Conservation (phyloP, 2,113 vertebrate genomes). For the Panthera leo region DNA sequence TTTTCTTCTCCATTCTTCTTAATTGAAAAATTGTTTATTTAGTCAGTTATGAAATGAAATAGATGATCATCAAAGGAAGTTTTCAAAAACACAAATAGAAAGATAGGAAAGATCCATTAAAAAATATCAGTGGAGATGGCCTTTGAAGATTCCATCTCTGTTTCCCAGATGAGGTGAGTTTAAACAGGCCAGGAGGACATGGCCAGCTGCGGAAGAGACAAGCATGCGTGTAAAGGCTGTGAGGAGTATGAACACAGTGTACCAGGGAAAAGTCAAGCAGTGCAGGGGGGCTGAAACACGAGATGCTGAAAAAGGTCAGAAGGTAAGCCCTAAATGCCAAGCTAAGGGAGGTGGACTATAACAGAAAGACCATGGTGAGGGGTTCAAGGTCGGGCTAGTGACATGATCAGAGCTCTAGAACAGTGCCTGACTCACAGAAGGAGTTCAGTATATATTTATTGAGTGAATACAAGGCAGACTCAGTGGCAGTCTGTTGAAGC, state of each 20-base stretch:
- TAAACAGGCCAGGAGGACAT: not conserved
- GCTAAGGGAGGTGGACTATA: too few relatives aligned
- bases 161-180: not conserved
- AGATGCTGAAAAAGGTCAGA: not conserved
- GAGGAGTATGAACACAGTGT: not conserved
- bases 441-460: not conserved
- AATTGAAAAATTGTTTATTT: not conserved
- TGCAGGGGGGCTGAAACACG: too few relatives aligned
- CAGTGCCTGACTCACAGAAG: not conserved
- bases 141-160: not conserved
- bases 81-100: not conserved
- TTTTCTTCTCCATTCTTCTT: not conserved
- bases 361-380: not conserved
- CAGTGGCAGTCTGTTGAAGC: not conserved
- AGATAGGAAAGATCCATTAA: not conserved
- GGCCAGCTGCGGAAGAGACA: not conserved
- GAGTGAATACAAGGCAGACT: not conserved
- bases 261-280: not conserved
- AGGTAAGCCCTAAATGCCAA: not conserved
- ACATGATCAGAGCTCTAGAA: not conserved
- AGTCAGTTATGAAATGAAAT: not conserved
- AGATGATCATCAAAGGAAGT: not conserved
- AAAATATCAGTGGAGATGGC: not conserved
- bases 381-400: not conserved
- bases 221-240: not conserved